These are phyloP conservation scores for Bombus pascuorum DNA, from an alignment of 1,140 invertebrate genomes.

Conservation along the genomic window DNA sequence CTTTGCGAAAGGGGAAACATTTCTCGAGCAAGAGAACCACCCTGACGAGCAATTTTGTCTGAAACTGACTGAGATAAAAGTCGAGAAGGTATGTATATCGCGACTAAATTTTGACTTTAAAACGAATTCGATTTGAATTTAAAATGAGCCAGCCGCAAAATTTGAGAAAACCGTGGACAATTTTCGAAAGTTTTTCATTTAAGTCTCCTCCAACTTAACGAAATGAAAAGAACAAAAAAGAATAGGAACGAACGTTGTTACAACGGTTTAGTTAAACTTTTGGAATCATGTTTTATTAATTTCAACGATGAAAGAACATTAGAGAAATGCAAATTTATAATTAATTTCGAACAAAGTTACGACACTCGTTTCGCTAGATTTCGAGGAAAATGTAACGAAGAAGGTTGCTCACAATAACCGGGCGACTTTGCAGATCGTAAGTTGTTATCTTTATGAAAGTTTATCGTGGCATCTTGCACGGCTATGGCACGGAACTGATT, in stretches of 20 bases:
- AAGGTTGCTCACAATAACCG: background rate
- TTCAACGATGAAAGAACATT: background rate
- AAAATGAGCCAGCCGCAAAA: background rate
- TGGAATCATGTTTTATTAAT: slow-evolving; percentile 12
- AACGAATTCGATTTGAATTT: background rate
- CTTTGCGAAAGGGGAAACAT: background rate
- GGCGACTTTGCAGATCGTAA: slow-evolving; percentile 40
- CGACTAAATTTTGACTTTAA: background rate
- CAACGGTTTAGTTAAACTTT: background rate
- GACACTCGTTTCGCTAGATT: background rate
- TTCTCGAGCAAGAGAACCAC: background rate
- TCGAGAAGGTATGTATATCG: background rate
- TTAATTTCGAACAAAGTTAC: background rate
- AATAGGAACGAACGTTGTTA: no score
- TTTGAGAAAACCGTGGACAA: background rate
- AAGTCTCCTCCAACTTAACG: background rate
- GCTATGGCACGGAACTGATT: slow-evolving; percentile 32
- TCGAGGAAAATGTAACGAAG: background rate
- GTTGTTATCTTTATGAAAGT: slow-evolving; percentile 42
- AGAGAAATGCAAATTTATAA: background rate
- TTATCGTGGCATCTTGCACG: slow-evolving; percentile 9
- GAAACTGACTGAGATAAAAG: background rate
- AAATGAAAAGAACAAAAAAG: background rate
- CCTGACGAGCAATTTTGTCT: background rate
- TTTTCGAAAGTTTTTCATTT: background rate